Conservation (phyloP, 1,140 invertebrate species). For the Tetraneura akinire region DNA sequence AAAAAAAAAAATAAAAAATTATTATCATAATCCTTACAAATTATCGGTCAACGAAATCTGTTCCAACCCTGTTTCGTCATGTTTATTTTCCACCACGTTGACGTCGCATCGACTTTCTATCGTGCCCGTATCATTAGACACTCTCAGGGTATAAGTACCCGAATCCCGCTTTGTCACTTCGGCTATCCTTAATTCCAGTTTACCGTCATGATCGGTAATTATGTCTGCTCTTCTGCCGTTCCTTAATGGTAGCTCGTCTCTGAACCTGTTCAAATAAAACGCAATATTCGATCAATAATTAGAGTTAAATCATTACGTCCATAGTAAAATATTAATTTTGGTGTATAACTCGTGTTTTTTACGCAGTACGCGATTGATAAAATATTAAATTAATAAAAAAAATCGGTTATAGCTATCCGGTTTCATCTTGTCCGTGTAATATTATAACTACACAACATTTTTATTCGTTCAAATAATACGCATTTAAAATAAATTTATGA, state of each 20-base stretch:
- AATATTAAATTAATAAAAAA: no score
- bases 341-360: no score
- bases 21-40: neutral
- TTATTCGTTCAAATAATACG: no score
- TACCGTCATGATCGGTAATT: constrained; percentile 77
- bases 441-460: no score
- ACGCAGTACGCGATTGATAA: no score
- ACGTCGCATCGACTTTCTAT: constrained; percentile 75
- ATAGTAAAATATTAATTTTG: no score
- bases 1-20: no score
- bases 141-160: constrained; percentile 85
- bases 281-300: no score
- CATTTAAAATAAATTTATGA: no score
- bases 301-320: no score
- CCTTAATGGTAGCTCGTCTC: constrained; percentile 71
- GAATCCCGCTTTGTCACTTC: constrained; percentile 70
- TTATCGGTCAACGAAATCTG: neutral
- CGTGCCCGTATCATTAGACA: constrained; percentile 81
- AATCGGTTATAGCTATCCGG: no score
- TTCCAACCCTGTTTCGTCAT: neutral
- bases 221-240: constrained; percentile 74
- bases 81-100: constrained; percentile 60
- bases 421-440: no score
- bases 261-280: constrained; percentile 66
- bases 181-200: constrained; percentile 72